Conservation (phyloP, 2,888 invertebrate species). For the Andrena praecox region DNA sequence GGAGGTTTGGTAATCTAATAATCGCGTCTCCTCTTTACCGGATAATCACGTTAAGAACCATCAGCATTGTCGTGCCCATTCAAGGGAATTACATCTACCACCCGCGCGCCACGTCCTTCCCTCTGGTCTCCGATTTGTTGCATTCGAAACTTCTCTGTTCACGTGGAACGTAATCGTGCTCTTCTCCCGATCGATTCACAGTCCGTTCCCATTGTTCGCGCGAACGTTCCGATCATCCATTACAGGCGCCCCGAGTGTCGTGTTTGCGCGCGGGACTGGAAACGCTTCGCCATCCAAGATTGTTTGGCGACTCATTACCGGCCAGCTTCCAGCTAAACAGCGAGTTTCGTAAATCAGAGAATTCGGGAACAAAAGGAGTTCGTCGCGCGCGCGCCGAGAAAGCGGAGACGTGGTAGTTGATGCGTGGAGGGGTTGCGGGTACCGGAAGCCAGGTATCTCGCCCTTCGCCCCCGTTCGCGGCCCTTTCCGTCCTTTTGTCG, state of each 20-base stretch:
- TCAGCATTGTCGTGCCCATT: background rate
- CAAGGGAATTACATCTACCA: background rate
- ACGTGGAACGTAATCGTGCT: background rate
- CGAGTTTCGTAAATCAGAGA: conserved; percentile 55
- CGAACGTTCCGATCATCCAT: conserved; percentile 10
- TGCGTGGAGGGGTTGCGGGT: background rate
- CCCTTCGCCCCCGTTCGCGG: background rate
- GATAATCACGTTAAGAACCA: conserved; percentile 32
- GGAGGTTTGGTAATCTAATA: conserved; percentile 24
- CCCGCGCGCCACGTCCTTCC: background rate
- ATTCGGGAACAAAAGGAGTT: conserved; percentile 58
- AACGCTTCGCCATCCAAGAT: conserved; percentile 19
- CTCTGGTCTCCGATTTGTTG: background rate
- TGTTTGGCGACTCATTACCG: conserved; percentile 51
- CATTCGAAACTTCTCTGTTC: background rate
- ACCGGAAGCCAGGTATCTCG: conserved; percentile 63
- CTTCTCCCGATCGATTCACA: too few relatives aligned
- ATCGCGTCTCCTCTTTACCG: conserved; percentile 9
- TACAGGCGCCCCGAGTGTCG: background rate
- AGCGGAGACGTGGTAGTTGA: conserved; percentile 11
- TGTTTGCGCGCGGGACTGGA: conserved; percentile 16
- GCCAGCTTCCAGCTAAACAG: conserved; percentile 20
- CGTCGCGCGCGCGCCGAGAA: conserved; percentile 37
- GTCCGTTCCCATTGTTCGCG: too few relatives aligned
- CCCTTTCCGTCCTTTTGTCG: conserved; percentile 62